Evolutionary conservation across 2,888 invertebrate species (phyloP).

Genomic region (Neoaliturus tenellus): DNA sequence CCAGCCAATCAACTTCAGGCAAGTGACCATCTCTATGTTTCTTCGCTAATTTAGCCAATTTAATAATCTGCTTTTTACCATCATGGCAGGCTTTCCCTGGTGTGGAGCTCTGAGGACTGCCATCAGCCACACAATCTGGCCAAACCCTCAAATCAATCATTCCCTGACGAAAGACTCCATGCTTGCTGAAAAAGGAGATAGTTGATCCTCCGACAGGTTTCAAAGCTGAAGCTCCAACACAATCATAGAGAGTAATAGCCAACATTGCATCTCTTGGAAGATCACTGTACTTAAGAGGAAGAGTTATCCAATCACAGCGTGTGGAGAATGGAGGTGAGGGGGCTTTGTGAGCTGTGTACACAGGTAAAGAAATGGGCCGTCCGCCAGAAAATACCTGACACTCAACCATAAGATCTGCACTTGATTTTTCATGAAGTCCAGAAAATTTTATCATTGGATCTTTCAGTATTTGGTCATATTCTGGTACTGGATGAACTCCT

Average conservation of each 20-base stretch:
- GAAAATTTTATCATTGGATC: slow-evolving; percentile 95
- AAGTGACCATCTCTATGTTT: slow-evolving; percentile 97
- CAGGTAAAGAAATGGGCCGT: slow-evolving; percentile 88
- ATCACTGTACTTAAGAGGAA: slow-evolving; percentile 94
- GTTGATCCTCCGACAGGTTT: slow-evolving; percentile 95
- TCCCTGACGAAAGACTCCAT: slow-evolving; percentile 92
- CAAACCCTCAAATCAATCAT: slow-evolving; percentile 95
- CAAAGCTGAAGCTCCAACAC: slow-evolving; percentile 89
- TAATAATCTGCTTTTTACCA: slow-evolving; percentile 91
- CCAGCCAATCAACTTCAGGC: slow-evolving; percentile 97
- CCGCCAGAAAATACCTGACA: slow-evolving; percentile 91
- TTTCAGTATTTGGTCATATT: slow-evolving; percentile 89
- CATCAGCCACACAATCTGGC: slow-evolving; percentile 90
- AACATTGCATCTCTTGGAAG: slow-evolving; percentile 91
- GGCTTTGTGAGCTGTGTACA: slow-evolving; percentile 93
- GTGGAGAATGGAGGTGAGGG: slow-evolving; percentile 79
- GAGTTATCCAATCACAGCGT: slow-evolving; percentile 95
- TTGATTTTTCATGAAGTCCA: slow-evolving; percentile 86
- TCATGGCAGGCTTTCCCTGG: slow-evolving; percentile 90
- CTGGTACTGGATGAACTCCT: slow-evolving; percentile 90
- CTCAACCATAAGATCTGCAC: slow-evolving; percentile 92
- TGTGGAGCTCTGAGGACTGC: slow-evolving; percentile 81
- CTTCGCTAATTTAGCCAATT: slow-evolving; percentile 93
- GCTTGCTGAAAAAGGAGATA: slow-evolving; percentile 95
- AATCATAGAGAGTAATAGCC: slow-evolving; percentile 93